Base-by-base conservation (phyloP, 2,888 invertebrate genomes). In the Amblyteles armatorius region DNA sequence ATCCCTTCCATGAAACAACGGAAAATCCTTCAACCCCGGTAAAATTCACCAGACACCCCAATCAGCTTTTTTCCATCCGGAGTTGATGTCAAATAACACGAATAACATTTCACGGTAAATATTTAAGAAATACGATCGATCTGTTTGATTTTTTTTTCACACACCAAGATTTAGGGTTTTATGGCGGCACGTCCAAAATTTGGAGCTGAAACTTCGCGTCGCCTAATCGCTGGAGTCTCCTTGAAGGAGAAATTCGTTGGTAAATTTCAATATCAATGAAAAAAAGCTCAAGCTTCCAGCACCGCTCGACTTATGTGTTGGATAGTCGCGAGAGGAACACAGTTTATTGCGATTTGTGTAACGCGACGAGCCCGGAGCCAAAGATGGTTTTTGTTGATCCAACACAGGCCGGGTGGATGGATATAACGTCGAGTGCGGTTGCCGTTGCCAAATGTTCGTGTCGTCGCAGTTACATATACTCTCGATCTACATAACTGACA, bases 391-490 rank as follows among this genome's bases (percentile, higher is more conserved):
- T 87, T 81, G 79, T 80, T 52, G 69, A 68, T 79, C 63, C 63
- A 50, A 73, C 72, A 52, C 44, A 50, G 40, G 76, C 76, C 44
- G 44, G 73, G 79, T 29, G 67, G 77, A 78, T 85, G 84, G 78
- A 82, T 79, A 57, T 69, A 79, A 82, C 81, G 69, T 73, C 76
- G 77, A 57, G 48, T 26, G 79, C 69, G 65, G 86, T 65, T 11
- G 74, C 67, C 84, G 87, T 88, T 90, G 90, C 90, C 90, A 90
- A 90, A 89, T 88, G 86, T 74, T 81, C 89, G 77, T 90, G 90
- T 90, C 79, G 82, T 69, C 69, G 68, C 71, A 52, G 22, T 40
- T 71, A 76, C 36, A 33, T 65, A 65, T 80, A 67, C 67, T 73
- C 60, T 73, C 55, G 33, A 52, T 40, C 55, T 36, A 3, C 55